Evolutionary conservation across 2,113 vertebrate genomes (phyloP).

Genomic region (Solenodon paradoxus): DNA sequence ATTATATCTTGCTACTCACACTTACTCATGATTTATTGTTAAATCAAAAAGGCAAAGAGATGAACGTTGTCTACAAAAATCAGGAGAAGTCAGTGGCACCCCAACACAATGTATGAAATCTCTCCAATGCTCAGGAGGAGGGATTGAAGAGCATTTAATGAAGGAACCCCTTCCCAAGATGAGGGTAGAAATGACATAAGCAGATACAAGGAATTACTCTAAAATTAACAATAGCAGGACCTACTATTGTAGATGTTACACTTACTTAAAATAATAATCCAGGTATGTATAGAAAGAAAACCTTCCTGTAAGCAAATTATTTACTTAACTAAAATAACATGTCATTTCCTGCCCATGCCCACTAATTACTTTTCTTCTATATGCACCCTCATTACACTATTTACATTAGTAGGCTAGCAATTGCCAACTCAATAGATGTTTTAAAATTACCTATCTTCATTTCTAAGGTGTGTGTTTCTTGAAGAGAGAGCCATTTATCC

Average conservation of each 20-base stretch:
- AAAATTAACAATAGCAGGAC: background rate
- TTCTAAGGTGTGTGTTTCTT: background rate
- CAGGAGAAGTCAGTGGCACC: background rate
- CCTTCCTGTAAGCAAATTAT: slow-evolving; percentile 22
- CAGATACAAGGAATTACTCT: rapidly evolving
- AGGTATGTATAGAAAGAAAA: background rate
- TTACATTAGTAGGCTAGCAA: background rate
- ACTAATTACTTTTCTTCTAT: slow-evolving; percentile 28
- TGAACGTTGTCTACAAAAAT: background rate
- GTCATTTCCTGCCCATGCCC: background rate
- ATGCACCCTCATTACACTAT: slow-evolving; percentile 40
- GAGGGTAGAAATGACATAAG: background rate
- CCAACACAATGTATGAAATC: rapidly evolving
- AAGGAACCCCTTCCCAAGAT: background rate
- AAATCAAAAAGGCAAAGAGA: background rate
- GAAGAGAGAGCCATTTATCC: background rate
- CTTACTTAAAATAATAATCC: background rate
- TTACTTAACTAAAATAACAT: slow-evolving; percentile 47
- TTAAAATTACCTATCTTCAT: background rate
- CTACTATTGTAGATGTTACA: background rate
- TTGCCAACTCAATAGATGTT: background rate
- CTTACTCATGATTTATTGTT: background rate
- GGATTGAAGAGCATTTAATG: background rate
- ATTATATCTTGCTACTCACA: background rate
- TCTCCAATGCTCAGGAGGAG: rapidly evolving